Evolutionary conservation across 2,888 invertebrate species (phyloP).

Genomic region (Neoascia interrupta): DNA sequence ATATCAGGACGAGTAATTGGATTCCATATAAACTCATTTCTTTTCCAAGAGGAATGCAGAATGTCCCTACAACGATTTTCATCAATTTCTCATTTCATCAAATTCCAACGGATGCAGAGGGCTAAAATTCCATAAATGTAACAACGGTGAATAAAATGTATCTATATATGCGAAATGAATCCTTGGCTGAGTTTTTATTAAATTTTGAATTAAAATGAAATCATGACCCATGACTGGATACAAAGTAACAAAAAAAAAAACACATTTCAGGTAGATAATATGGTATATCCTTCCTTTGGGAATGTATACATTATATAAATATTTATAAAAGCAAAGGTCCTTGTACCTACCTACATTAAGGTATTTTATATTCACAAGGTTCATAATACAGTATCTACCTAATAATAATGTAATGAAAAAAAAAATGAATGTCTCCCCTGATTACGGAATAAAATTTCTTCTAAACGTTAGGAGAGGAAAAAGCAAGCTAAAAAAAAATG

Average conservation of each 20-base stretch:
- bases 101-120: no score
- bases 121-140: no score
- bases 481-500: no score
- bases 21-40: not conserved
- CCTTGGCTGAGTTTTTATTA: conserved; percentile 30
- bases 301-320: not conserved
- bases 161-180: no score
- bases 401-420: no score
- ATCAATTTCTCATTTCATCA: not conserved
- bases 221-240: conserved; percentile 25
- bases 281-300: not conserved
- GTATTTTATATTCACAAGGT: no score
- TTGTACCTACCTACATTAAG: no score
- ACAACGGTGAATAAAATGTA: no score
- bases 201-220: conserved; percentile 40
- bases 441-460: no score
- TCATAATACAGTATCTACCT: no score
- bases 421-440: no score
- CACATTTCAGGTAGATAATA: not conserved
- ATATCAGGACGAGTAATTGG: not conserved
- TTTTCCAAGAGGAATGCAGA: not conserved
- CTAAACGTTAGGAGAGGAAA: no score
- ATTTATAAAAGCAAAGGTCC: not conserved
- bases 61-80: not conserved
- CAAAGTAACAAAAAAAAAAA: conserved; percentile 3